Conservation (phyloP, 2,888 invertebrate genomes). For the Agonopterix arenella region DNA sequence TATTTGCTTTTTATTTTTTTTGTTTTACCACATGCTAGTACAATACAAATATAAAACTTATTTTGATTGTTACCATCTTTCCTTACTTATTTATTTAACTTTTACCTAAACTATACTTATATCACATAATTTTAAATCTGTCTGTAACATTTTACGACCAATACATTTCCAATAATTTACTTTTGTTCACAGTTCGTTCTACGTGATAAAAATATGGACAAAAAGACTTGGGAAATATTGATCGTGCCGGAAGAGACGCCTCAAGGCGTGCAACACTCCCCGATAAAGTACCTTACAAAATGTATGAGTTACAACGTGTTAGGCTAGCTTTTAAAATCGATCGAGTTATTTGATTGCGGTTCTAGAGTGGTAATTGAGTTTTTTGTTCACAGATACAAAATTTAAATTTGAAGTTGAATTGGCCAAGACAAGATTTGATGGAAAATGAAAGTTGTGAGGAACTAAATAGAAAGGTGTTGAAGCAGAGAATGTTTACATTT, state of each 20-base stretch:
- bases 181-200: conserved; percentile 5
- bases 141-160: too few species aligned
- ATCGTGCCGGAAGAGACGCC: conserved; percentile 12
- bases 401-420: neutral
- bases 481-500: too few species aligned
- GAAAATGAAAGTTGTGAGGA: too few species aligned
- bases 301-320: conserved; percentile 52
- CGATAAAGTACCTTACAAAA: conserved; percentile 46
- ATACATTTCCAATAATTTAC: neutral
- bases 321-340: conserved; percentile 49
- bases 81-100: too few species aligned
- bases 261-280: conserved; percentile 37
- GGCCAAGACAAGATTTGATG: neutral
- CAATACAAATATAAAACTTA: too few species aligned
- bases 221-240: conserved; percentile 8
- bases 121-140: too few species aligned
- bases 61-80: too few species aligned
- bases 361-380: conserved; percentile 2
- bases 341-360: conserved; percentile 11
- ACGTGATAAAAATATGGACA: conserved; percentile 3
- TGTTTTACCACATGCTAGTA: too few species aligned
- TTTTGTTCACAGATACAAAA: conserved; percentile 5
- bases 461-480: too few species aligned
- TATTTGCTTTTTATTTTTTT: too few species aligned
- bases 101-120: too few species aligned